phyloP scores from a whole-genome alignment of 2,797 vertebrate genomes.

The Tamandua tetradactyla region DNA sequence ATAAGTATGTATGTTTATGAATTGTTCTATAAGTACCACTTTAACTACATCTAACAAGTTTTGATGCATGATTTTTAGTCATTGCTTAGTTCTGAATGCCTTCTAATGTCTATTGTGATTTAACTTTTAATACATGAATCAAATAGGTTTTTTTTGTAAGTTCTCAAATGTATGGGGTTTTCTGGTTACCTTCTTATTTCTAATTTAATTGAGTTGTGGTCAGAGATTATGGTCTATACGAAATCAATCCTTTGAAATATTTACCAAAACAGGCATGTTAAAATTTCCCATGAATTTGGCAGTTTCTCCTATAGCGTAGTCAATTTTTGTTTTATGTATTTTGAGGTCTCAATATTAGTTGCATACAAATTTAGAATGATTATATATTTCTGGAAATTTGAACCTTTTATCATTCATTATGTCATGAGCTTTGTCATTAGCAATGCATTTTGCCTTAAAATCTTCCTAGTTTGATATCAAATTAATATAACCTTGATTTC shows the following conservation, averaged over 20 bases:
- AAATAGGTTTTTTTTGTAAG: background rate
- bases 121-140: background rate
- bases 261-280: background rate
- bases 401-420: background rate
- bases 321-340: constrained; percentile 1
- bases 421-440: background rate
- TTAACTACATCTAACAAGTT: background rate
- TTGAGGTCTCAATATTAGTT: background rate
- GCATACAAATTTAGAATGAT: background rate
- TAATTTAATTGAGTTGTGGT: background rate
- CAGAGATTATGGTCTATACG: background rate
- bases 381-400: background rate
- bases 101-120: background rate
- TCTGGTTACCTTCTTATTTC: background rate
- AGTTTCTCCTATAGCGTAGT: background rate
- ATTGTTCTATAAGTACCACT: background rate
- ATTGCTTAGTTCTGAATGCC: background rate
- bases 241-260: background rate
- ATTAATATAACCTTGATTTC: background rate
- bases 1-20: background rate
- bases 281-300: constrained; percentile 19
- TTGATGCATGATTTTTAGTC: background rate
- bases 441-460: background rate
- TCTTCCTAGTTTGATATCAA: background rate
- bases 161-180: background rate